Conservation (phyloP, 2,113 vertebrate genomes). For the Reinhardtius hippoglossoides region DNA sequence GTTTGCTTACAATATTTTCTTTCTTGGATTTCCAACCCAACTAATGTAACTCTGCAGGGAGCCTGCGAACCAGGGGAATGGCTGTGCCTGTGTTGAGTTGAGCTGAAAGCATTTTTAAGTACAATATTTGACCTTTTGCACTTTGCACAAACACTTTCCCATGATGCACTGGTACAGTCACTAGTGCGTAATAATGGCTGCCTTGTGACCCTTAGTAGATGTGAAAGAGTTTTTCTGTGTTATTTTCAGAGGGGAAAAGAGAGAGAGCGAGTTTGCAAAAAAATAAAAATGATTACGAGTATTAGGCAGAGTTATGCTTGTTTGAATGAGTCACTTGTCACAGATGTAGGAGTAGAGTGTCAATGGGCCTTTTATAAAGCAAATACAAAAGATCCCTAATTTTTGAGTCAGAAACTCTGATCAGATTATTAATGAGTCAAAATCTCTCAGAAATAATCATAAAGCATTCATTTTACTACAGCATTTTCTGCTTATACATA, state of each 20-base stretch:
- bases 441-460: too few relatives aligned
- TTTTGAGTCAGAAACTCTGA: background rate
- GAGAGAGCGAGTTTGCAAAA: too few relatives aligned
- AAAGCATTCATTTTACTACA: too few relatives aligned
- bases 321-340: slow-evolving; percentile 24
- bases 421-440: too few relatives aligned
- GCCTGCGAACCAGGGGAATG: slow-evolving; percentile 17
- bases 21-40: background rate
- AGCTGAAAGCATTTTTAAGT: slow-evolving; percentile 52
- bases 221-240: too few relatives aligned
- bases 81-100: background rate
- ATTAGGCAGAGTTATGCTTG: background rate
- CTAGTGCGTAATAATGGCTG: slow-evolving; percentile 16
- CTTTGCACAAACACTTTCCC: slow-evolving; percentile 12
- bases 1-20: slow-evolving; percentile 11
- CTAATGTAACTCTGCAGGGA: slow-evolving; percentile 4
- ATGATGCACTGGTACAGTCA: slow-evolving; percentile 12
- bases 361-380: background rate
- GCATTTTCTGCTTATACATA: too few relatives aligned
- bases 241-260: too few relatives aligned
- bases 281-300: too few relatives aligned
- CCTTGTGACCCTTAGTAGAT: slow-evolving; percentile 26
- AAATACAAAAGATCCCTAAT: background rate
- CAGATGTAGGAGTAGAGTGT: slow-evolving; percentile 1
- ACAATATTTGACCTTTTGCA: slow-evolving; percentile 41